Percentiles rank a stretch among this genome's conserved stretches.
Evolutionary conservation across 2,888 invertebrate species (phyloP).

Genomic region (Ceriagrion tenellum): DNA sequence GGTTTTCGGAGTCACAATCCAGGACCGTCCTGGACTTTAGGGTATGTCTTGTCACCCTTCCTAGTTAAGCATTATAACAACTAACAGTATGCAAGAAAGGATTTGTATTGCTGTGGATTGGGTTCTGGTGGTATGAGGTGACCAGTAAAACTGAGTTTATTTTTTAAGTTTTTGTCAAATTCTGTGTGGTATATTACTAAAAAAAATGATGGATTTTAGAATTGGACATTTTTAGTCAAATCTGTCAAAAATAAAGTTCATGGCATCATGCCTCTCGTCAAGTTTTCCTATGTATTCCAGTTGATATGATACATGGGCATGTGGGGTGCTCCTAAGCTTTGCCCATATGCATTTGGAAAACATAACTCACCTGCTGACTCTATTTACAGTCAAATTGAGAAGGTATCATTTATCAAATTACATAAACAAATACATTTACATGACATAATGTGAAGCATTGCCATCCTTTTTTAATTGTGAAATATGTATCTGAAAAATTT

Average conservation of each 20-base stretch:
- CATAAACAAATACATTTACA: too few relatives aligned
- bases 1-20: slow-evolving; percentile 11
- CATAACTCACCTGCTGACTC: too few relatives aligned
- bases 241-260: not conserved
- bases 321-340: too few relatives aligned
- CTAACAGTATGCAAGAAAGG: not conserved
- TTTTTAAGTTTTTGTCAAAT: not conserved
- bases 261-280: too few relatives aligned
- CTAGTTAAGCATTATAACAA: not conserved
- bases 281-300: too few relatives aligned
- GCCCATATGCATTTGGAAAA: too few relatives aligned
- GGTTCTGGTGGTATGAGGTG: not conserved
- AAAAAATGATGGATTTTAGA: not conserved
- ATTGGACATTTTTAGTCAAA: not conserved
- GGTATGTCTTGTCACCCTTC: not conserved
- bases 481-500: too few relatives aligned
- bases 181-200: not conserved
- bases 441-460: too few relatives aligned
- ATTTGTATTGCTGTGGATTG: not conserved
- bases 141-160: not conserved
- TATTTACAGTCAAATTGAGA: too few relatives aligned
- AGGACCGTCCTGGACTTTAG: not conserved
- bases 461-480: too few relatives aligned
- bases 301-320: too few relatives aligned
- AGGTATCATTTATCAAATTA: too few relatives aligned